Evolutionary conservation across 2,797 vertebrate genomes (phyloP).

Genomic region (Megaceryle alcyon): DNA sequence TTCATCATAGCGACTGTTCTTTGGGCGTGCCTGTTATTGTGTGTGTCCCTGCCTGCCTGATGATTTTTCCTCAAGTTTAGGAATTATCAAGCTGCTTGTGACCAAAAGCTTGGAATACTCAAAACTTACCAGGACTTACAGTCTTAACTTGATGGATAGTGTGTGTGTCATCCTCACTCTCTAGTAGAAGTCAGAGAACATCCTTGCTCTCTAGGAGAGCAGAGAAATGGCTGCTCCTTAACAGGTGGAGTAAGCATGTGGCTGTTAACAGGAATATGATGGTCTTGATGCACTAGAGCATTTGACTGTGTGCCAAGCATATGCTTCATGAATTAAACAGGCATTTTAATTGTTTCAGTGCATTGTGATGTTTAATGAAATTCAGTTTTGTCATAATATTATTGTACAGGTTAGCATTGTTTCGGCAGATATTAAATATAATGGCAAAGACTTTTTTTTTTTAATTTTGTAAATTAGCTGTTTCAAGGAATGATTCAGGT

Average conservation of each 20-base stretch:
- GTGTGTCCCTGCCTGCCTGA: not conserved
- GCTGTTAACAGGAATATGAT: not conserved
- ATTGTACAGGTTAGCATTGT: not conserved
- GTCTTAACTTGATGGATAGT: not conserved
- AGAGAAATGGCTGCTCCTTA: not conserved
- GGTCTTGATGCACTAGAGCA: not conserved
- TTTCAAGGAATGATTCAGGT: not conserved
- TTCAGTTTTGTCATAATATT: not conserved
- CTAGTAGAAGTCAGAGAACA: too few species aligned
- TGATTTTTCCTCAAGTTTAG: not conserved
- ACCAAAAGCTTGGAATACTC: not conserved
- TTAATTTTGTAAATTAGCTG: not conserved
- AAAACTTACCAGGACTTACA: not conserved
- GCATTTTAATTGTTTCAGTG: not conserved
- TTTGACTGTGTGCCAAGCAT: not conserved
- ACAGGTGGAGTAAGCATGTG: not conserved
- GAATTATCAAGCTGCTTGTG: not conserved
- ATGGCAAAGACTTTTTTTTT: not conserved
- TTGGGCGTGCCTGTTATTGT: accelerated
- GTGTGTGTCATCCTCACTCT: too few species aligned
- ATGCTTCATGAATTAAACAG: not conserved
- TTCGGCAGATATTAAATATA: not conserved
- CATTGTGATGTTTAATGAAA: not conserved
- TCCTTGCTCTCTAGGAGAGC: not conserved
- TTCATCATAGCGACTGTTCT: accelerated